These are phyloP conservation scores for Myanophis thanlyinensis DNA, from an alignment of 2,113 vertebrate species.

Conservation along the genomic window DNA sequence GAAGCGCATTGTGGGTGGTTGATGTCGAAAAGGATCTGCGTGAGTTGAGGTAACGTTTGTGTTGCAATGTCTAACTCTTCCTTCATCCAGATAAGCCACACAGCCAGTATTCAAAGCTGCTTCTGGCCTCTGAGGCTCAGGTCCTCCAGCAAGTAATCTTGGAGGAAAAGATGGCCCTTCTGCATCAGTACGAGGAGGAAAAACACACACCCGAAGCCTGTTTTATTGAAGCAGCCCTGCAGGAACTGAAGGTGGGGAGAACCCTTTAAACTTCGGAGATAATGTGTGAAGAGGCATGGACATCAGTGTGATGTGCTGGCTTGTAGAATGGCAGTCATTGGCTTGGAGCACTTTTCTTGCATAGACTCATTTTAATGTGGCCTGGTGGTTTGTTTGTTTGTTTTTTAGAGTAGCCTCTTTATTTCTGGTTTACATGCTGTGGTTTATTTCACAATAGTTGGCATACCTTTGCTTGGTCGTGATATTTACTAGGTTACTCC, in stretches of 20 bases:
- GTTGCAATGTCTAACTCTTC: background rate
- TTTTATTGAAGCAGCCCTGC: constrained; percentile 93
- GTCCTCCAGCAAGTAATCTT: constrained; percentile 80
- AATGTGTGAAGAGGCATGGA: background rate
- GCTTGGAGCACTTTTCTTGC: background rate
- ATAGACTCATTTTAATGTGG: background rate
- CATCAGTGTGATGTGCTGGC: too few species aligned
- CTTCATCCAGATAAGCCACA: constrained; percentile 72
- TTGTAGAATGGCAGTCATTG: background rate
- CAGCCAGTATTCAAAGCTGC: constrained; percentile 91
- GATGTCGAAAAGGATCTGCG: background rate
- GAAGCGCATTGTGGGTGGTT: background rate
- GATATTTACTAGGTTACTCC: background rate
- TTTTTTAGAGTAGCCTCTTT: background rate
- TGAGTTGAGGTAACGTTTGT: background rate
- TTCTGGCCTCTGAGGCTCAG: constrained; percentile 87
- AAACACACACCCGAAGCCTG: constrained; percentile 82
- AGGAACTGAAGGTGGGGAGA: constrained; percentile 85
- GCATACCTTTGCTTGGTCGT: background rate
- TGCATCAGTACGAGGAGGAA: constrained; percentile 85
- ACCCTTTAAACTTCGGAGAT: background rate
- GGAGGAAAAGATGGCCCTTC: constrained; percentile 83
- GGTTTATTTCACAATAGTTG: background rate
- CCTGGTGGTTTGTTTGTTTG: background rate
- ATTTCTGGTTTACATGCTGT: background rate